A percentile compares a stretch with the other conserved stretches of the same genome.
These are phyloP conservation scores for Diaphora mendica DNA, from an alignment of 2,888 invertebrate species.

Conservation along the genomic window DNA sequence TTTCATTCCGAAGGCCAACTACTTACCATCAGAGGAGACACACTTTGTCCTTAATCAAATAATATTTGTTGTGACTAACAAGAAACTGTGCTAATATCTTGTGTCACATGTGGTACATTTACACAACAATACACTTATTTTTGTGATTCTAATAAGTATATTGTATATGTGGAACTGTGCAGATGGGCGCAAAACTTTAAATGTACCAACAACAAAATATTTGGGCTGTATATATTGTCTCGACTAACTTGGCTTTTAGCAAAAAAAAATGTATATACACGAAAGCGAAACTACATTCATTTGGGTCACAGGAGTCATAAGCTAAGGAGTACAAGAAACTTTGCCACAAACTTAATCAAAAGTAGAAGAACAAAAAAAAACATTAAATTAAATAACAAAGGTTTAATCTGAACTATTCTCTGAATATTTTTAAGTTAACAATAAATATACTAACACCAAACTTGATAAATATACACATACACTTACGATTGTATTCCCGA, in stretches of 20 bases:
- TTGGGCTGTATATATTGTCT: neutral
- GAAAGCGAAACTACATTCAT: neutral
- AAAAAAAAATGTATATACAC: no score
- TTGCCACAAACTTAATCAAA: neutral
- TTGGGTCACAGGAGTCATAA: neutral
- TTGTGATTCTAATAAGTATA: neutral
- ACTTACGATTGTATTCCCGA: neutral
- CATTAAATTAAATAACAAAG: neutral
- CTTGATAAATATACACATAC: neutral
- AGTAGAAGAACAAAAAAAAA: neutral
- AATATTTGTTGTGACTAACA: neutral
- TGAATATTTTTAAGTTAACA: neutral
- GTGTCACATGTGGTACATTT: neutral
- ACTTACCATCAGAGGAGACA: neutral
- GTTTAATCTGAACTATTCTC: neutral
- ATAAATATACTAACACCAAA: neutral
- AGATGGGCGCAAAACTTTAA: neutral
- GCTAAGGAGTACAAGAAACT: neutral
- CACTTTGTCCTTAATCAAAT: neutral
- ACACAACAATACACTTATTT: neutral
- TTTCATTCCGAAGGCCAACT: neutral
- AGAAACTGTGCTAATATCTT: neutral
- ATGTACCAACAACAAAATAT: neutral
- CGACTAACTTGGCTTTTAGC: conserved; percentile 13
- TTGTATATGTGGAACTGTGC: neutral